These are phyloP conservation scores for Theropithecus gelada DNA, from an alignment of 2,113 vertebrate species.

Conservation along the genomic window DNA sequence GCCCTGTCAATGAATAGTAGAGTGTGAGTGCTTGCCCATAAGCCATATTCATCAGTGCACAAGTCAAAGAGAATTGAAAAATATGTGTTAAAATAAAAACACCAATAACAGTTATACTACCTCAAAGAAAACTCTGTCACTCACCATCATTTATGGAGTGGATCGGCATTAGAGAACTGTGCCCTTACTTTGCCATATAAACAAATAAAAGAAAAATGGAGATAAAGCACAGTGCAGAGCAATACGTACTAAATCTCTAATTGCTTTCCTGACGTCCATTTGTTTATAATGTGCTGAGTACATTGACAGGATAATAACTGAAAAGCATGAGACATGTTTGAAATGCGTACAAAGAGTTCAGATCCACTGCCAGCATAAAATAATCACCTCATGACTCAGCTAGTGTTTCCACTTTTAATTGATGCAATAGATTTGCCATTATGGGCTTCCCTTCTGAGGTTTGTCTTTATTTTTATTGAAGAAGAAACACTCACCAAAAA, in stretches of 20 bases:
- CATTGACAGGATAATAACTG: constrained; percentile 24
- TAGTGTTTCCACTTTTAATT: constrained; percentile 59
- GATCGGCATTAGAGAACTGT: background rate
- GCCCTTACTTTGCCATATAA: constrained; percentile 39
- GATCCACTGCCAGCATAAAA: constrained; percentile 21
- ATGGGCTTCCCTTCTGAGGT: background rate
- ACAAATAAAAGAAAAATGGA: constrained; percentile 55
- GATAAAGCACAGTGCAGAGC: constrained; percentile 5
- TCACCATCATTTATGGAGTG: constrained; percentile 12
- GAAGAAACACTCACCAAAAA: background rate
- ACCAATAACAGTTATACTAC: background rate
- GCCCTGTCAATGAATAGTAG: background rate
- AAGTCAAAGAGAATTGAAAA: constrained; percentile 23
- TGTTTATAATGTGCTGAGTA: constrained; percentile 29
- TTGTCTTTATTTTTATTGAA: constrained; percentile 55
- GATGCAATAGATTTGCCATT: constrained; percentile 38
- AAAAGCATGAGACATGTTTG: constrained; percentile 31
- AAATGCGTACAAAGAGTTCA: background rate
- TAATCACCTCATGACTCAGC: constrained; percentile 22
- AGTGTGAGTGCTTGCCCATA: background rate
- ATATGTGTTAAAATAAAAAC: constrained; percentile 39
- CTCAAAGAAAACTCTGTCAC: constrained; percentile 29
- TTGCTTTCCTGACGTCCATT: constrained; percentile 41
- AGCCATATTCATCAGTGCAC: background rate
- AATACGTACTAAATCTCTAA: constrained; percentile 47